A percentile compares a stretch with the other conserved stretches of the same genome.
Evolutionary conservation across 2,113 vertebrate species (phyloP).

Genomic region (Poeciliopsis prolifica): DNA sequence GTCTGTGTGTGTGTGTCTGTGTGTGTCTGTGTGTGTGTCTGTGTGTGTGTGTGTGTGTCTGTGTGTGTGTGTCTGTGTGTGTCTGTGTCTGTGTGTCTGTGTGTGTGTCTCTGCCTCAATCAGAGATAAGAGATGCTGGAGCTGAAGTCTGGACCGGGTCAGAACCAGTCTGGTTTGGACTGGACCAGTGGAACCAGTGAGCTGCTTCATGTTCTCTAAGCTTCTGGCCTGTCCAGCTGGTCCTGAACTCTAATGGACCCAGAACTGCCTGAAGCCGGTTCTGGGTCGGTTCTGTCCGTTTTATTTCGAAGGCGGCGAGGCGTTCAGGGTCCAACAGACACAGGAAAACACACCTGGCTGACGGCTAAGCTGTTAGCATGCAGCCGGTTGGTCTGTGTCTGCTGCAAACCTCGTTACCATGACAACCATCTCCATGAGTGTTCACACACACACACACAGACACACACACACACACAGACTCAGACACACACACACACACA

Average conservation of each 20-base stretch:
- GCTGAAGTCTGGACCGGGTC: neutral
- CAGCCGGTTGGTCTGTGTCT: conserved; percentile 22
- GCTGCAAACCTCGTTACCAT: conserved; percentile 31
- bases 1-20: too few species aligned
- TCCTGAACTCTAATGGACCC: neutral
- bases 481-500: too few species aligned
- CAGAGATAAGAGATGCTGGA: neutral
- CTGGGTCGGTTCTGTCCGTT: too few species aligned
- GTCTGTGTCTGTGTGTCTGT: too few species aligned
- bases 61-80: too few species aligned
- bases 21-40: too few species aligned
- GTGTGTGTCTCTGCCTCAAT: neutral
- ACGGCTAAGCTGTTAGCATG: conserved; percentile 23
- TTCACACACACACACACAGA: conserved; percentile 2
- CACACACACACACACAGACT: too few species aligned
- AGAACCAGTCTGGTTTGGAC: neutral
- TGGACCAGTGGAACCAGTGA: too few species aligned
- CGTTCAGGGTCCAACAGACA: conserved; percentile 23
- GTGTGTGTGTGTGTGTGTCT: too few species aligned
- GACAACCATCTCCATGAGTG: conserved; percentile 2
- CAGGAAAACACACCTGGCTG: conserved; percentile 9
- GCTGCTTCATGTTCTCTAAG: neutral
- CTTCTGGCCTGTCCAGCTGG: neutral
- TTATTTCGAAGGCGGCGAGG: neutral
- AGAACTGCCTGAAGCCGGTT: neutral